Percentiles rank a stretch among this genome's conserved stretches.
These are phyloP conservation scores for Gymnothorax javanicus DNA, from an alignment of 2,797 vertebrate genomes.

Conservation along the genomic window DNA sequence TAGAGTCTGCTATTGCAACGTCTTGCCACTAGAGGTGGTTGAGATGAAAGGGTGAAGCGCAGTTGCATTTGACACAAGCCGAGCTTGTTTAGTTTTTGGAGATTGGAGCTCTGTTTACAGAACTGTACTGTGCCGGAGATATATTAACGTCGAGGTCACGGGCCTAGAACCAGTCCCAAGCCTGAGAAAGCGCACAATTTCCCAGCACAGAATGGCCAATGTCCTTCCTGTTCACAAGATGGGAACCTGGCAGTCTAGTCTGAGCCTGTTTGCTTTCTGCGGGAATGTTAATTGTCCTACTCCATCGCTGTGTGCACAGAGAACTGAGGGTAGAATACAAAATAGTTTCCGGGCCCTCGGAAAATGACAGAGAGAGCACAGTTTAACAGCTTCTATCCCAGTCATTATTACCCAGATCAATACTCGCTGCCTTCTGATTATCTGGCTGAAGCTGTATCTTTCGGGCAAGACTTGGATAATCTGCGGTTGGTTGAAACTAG, in stretches of 20 bases:
- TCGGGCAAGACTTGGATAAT: constrained; percentile 7
- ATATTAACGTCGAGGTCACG: background rate
- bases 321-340: background rate
- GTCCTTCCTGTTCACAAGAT: constrained; percentile 16
- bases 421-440: constrained; percentile 7
- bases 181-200: background rate
- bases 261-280: constrained; percentile 37
- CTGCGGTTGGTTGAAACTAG: background rate
- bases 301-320: constrained; percentile 1
- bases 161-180: background rate
- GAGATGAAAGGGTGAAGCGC: background rate
- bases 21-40: background rate
- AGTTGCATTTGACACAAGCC: background rate
- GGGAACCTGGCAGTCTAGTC: constrained; percentile 32
- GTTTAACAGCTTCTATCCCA: background rate
- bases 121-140: background rate
- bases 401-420: background rate
- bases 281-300: constrained; percentile 36
- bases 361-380: background rate
- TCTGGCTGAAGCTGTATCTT: constrained; percentile 20
- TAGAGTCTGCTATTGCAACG: background rate
- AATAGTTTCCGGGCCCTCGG: background rate
- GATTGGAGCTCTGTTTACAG: background rate
- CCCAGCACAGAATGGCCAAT: background rate
- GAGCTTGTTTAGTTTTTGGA: background rate